A percentile compares a stretch with the other conserved stretches of the same genome.
phyloP scores from a whole-genome alignment of 2,797 vertebrate genomes.

The Enteromius afrohamiltoni region DNA sequence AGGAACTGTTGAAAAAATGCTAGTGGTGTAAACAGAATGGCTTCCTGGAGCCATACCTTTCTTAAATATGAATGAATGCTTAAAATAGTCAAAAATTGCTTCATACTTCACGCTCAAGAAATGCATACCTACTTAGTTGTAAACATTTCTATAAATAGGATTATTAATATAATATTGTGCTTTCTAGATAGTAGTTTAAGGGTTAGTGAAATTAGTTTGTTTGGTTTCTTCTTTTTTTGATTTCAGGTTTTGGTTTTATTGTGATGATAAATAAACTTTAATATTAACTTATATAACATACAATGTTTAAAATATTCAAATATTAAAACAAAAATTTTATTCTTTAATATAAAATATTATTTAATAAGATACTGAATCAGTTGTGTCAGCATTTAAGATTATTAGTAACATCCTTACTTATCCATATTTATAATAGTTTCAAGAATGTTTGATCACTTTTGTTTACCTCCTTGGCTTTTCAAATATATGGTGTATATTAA shows the following conservation, averaged over 20 bases:
- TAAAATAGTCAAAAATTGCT: not conserved
- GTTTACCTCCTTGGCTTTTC: not conserved
- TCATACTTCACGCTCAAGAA: not conserved
- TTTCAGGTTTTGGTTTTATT: not conserved
- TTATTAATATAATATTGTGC: not conserved
- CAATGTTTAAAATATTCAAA: not conserved
- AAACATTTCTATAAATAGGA: not conserved
- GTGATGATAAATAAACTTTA: not conserved
- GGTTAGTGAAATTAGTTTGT: not conserved
- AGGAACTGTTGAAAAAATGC: constrained; percentile 18
- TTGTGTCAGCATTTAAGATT: not conserved
- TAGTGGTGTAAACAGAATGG: not conserved
- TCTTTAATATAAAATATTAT: not conserved
- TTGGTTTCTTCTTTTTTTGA: too few species aligned
- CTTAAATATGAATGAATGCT: not conserved
- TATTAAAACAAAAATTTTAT: too few species aligned
- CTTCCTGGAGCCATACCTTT: not conserved
- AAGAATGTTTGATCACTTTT: not conserved
- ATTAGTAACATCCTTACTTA: not conserved
- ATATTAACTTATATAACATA: not conserved
- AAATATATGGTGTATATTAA: not conserved
- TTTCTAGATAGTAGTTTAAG: not conserved
- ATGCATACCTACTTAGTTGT: not conserved
- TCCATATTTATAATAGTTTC: not conserved
- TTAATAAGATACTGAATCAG: not conserved